Conservation (phyloP, 2,888 invertebrate species). For the Ganaspis brasiliensis region DNA sequence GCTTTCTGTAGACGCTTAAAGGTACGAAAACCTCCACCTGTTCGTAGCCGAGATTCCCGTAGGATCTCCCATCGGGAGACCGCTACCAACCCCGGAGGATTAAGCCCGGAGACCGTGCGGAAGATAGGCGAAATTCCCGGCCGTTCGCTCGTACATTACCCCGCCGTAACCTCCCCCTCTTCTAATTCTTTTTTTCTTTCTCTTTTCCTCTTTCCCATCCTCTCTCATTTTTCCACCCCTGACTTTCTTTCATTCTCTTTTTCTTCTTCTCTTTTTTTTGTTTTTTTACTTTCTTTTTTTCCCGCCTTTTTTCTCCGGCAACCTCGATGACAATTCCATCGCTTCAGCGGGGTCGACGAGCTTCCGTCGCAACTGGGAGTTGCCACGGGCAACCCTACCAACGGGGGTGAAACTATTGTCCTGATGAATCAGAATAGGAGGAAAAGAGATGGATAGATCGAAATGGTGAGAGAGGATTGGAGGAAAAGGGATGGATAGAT, state of each 20-base stretch:
- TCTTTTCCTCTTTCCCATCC: slow-evolving; percentile 60
- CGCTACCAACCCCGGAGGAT: slow-evolving; percentile 42
- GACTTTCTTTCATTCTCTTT: slow-evolving; percentile 45
- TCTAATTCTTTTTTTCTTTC: slow-evolving; percentile 41
- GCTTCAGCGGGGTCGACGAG: slow-evolving; percentile 66
- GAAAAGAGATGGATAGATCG: slow-evolving; percentile 33
- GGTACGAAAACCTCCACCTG: slow-evolving; percentile 35
- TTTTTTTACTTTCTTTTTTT: slow-evolving; percentile 50
- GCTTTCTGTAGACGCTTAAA: background rate
- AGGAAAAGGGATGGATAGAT: no score
- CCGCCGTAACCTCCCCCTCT: slow-evolving; percentile 51
- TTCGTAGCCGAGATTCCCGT: slow-evolving; percentile 19
- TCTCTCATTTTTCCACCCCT: slow-evolving; percentile 46
- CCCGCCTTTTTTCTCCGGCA: slow-evolving; percentile 51
- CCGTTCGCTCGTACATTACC: slow-evolving; percentile 56
- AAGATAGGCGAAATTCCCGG: slow-evolving; percentile 61
- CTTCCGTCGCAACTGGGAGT: slow-evolving; percentile 71
- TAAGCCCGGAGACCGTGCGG: slow-evolving; percentile 47
- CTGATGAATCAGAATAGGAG: slow-evolving; percentile 51
- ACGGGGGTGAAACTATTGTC: slow-evolving; percentile 76
- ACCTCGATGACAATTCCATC: slow-evolving; percentile 75
- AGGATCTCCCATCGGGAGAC: slow-evolving; percentile 30
- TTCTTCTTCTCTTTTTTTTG: slow-evolving; percentile 24
- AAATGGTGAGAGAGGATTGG: slow-evolving; percentile 8
- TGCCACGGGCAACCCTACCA: slow-evolving; percentile 78